These are phyloP conservation scores for Trematomus loennbergii DNA, from an alignment of 2,113 vertebrate species.

Conservation along the genomic window DNA sequence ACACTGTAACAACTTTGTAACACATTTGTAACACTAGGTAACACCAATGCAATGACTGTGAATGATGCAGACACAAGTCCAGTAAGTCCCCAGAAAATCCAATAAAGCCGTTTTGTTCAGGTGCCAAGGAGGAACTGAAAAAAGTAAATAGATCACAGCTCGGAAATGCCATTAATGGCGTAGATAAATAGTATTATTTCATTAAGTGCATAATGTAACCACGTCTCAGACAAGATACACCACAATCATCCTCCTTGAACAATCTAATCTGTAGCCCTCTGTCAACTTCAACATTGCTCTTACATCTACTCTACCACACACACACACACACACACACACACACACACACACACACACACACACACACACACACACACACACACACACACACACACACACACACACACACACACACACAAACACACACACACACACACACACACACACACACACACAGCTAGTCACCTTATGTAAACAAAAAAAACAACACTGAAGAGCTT, in stretches of 20 bases:
- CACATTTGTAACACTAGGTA: too few species aligned
- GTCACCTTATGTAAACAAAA: too few species aligned
- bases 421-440: too few species aligned
- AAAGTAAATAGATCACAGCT: not conserved
- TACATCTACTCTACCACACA: not conserved
- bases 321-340: not conserved
- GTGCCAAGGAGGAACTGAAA: conserved; percentile 1
- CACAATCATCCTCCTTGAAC: not conserved
- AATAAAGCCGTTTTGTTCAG: not conserved
- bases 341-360: not conserved
- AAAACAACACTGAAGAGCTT: too few species aligned
- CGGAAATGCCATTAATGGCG: conserved; percentile 23
- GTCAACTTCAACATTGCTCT: too few species aligned
- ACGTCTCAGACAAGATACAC: not conserved
- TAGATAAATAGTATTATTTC: conserved; percentile 3
- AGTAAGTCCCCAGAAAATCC: not conserved
- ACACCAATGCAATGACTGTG: not conserved
- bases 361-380: too few species aligned
- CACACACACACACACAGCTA: not conserved
- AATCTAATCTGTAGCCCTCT: not conserved
- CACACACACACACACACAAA: not conserved
- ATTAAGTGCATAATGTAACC: not conserved
- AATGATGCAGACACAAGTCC: not conserved
- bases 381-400: not conserved
- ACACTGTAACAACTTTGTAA: too few species aligned